Evolutionary conservation across 1,140 invertebrate species (phyloP).

Genomic region (Brachionus manjavacas): DNA sequence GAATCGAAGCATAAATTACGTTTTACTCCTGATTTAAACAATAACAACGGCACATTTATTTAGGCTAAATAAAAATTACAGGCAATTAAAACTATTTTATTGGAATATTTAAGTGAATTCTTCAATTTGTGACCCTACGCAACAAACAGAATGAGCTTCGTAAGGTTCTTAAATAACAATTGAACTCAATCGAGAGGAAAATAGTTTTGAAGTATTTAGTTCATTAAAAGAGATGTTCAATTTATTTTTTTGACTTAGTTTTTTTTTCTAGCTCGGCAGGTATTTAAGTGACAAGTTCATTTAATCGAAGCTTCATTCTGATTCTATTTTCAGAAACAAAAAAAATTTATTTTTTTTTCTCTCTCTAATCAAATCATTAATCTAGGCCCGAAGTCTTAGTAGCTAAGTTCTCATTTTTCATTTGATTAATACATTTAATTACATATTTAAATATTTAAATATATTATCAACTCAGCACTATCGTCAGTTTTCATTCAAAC

Average conservation of each 20-base stretch:
- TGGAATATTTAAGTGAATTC: not conserved
- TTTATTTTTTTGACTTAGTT: slow-evolving; percentile 4
- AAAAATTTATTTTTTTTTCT: not conserved
- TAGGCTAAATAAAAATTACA: slow-evolving; percentile 20
- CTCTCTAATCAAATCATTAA: too few relatives aligned
- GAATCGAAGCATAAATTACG: not conserved
- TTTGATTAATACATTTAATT: not conserved
- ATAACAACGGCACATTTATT: slow-evolving; percentile 16
- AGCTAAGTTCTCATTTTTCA: not conserved
- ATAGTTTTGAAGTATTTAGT: slow-evolving; percentile 3
- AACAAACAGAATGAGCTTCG: not conserved
- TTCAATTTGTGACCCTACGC: not conserved
- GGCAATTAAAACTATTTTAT: not conserved
- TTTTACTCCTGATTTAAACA: slow-evolving; percentile 10
- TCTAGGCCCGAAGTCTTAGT: not conserved
- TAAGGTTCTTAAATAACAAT: slow-evolving; percentile 35
- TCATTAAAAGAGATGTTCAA: not conserved
- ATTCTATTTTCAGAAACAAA: not conserved
- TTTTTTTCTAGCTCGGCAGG: not conserved
- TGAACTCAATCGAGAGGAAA: slow-evolving; percentile 14
- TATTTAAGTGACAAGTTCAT: not conserved
- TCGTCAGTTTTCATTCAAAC: not conserved
- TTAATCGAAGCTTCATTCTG: too few relatives aligned
- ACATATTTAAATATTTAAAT: not conserved
- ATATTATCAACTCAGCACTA: not conserved